Conservation (phyloP, 2,797 vertebrate species). For the Manis crassicaudata region DNA sequence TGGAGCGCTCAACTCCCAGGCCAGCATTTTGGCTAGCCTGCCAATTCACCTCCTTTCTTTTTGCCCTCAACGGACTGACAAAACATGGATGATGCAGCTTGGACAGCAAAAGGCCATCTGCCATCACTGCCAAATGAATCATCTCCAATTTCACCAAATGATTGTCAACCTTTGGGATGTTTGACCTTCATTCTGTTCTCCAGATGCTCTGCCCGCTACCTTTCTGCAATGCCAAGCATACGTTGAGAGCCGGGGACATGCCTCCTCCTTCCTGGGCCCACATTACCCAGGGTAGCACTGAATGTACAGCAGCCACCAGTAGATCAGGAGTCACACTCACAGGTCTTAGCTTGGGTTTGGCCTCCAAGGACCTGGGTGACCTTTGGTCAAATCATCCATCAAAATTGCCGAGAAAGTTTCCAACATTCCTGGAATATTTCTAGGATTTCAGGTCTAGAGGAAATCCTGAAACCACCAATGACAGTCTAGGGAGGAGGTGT, state of each 20-base stretch:
- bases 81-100: neutral
- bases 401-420: neutral
- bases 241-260: neutral
- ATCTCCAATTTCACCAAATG: neutral
- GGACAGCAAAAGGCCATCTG: neutral
- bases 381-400: neutral
- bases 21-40: neutral
- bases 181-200: neutral
- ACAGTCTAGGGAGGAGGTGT: neutral
- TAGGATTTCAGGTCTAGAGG: constrained; percentile 20
- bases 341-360: neutral
- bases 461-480: neutral
- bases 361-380: neutral
- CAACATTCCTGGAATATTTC: neutral
- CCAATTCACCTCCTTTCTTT: neutral
- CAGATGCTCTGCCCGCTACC: neutral
- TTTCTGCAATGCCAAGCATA: neutral
- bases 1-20: neutral
- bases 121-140: neutral
- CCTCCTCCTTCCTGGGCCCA: neutral
- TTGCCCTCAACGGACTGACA: neutral
- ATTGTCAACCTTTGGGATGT: neutral
- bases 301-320: neutral
- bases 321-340: neutral
- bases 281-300: neutral